Base-by-base conservation (phyloP, 2,888 invertebrate genomes). In the Dendrolimus houi region DNA sequence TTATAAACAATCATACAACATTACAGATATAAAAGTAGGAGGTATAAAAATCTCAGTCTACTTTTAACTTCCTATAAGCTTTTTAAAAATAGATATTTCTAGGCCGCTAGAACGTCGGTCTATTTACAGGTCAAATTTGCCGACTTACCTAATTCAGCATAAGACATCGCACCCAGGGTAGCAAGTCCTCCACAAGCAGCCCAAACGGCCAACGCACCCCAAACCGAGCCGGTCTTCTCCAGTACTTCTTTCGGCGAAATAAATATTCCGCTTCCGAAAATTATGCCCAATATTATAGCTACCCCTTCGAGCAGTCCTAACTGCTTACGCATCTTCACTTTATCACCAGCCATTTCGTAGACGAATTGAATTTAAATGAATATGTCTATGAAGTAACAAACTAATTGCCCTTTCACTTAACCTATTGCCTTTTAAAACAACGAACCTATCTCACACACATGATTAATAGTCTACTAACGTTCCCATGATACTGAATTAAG, bases 221-320 rank as follows among this genome's bases (percentile, higher is more conserved):
- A 98, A 9, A 97, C 96, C 7, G 97, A 97, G 42, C 97, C 96
- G 10, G 97, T 96, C 85, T 98, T 96, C 70, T 94, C 91, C 58
- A 99, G 93, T 1, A 99, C 97, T 65, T 98, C 99, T 81, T 96
- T 96, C 0, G 99, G 99, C 0, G 98, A 96, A 65, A 99, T 96
- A 80, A 99, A 99, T 75, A 99, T 99, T 91, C 95, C 96, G 66
- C 98, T 98, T 13, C 99, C 99, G 73, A 98, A 96, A 70, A 98
- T 98, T 58, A 97, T 96, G 58, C 98, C 98, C 61, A 98, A 91
- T 74, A 98, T 98, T 65, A 98, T 97, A 52, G 98, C 97, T 14
- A 98, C 96, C 9, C 98, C 98, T 90, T 98, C 98, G 8, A 97
- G 85, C 54, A 98, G 87, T 0, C 98, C 98, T 14, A 98, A 92